A percentile compares a stretch with the other conserved stretches of the same genome.
Evolutionary conservation across 2,888 invertebrate genomes (phyloP).

Genomic region (Melinaea menophilus): DNA sequence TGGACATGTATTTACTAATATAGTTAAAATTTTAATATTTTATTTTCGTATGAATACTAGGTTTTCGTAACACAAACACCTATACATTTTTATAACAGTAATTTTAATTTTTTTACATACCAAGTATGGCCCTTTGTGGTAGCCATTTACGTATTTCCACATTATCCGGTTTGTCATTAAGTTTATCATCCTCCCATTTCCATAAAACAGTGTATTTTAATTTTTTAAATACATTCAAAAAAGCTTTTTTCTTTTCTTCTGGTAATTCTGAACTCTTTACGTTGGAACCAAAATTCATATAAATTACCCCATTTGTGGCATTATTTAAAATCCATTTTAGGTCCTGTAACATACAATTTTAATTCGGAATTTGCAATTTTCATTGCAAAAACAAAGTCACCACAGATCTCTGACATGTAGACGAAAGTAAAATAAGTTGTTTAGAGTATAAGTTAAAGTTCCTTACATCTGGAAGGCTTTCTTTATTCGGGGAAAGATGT

Average conservation of each 20-base stretch:
- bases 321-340: slow-evolving; percentile 71
- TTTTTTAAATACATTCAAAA: slow-evolving; percentile 76
- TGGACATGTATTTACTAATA: not conserved
- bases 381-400: too few species aligned
- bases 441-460: not conserved
- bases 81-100: not conserved
- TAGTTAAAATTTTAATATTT: too few species aligned
- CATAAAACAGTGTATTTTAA: slow-evolving; percentile 81
- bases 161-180: slow-evolving; percentile 76
- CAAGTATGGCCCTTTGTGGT: slow-evolving; percentile 81
- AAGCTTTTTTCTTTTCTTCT: slow-evolving; percentile 62
- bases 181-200: slow-evolving; percentile 81
- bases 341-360: slow-evolving; percentile 51
- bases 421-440: too few species aligned
- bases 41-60: too few species aligned
- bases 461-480: slow-evolving; percentile 49
- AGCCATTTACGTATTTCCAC: slow-evolving; percentile 80
- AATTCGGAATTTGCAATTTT: not conserved
- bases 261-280: slow-evolving; percentile 75
- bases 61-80: too few species aligned
- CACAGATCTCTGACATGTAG: too few species aligned
- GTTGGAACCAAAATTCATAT: slow-evolving; percentile 80
- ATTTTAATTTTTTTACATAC: slow-evolving; percentile 46
- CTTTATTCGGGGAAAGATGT: slow-evolving; percentile 58
- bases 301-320: slow-evolving; percentile 74